Evolutionary conservation across 2,888 invertebrate species (phyloP), one percentile per base, ranked within the genome.

Genomic region (Andrena marginata): DNA sequence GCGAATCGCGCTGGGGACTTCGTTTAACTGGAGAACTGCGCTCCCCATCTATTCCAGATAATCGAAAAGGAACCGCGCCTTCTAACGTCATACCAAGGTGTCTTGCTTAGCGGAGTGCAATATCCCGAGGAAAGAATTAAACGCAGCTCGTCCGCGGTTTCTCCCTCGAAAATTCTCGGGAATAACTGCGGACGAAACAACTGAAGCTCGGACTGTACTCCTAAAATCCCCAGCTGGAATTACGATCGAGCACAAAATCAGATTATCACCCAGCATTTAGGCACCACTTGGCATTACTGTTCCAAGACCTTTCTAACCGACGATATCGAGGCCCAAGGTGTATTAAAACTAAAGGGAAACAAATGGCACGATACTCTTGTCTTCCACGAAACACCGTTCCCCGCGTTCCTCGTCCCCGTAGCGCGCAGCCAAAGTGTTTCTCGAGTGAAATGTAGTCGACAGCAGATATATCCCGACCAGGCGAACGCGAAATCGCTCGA

Each of bases 11-110:
- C 0, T 54, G 68, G 26, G 26, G 26, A 56, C 20, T 69, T 56
- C 69, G 56, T 56, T 56, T 56, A 69, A 54, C 69, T 26, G 26
- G 56, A 33, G 56, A 56, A 31, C 69, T 42, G 56, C 26, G 29
- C 56, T 56, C 42, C 68, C 35, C 69, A 56, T 51, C 56, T 69
- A 35, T 56, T 33, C 51, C 33, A 33, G 56, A 69, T 69, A 69
- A 69, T 69, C 69, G 56, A 69, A 56, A 69, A 56, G 35, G 69
- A 26, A 56, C 33, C n/a, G 56, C 23, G 35, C n/a, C 13, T 42
- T 35, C 26, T 26, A 56, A 42, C 56, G 35, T 35, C 56, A 10
- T 56, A 56, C 42, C 33, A 69, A 2, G 56, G 20, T n/a, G 20
- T 20, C 56, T 60, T 16, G 31, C 10, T 16, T n/a, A 7, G n/a